Conservation (phyloP, 2,888 invertebrate genomes). For the Andrena flavipes region DNA sequence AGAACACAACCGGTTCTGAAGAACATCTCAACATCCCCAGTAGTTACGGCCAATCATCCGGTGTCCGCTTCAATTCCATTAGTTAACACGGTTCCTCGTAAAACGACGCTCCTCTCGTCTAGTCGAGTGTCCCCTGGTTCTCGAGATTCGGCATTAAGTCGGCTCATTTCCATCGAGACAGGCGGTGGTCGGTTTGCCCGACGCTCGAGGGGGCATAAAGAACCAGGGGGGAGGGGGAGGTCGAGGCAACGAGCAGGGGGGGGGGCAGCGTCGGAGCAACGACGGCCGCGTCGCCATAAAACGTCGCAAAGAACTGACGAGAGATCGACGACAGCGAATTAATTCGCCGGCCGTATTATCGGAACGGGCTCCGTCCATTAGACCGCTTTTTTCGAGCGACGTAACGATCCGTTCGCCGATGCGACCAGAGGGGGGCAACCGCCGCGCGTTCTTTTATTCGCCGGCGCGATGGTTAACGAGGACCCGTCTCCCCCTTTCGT, state of each 20-base stretch:
- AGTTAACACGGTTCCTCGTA: constrained; percentile 30
- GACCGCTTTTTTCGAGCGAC: constrained; percentile 67
- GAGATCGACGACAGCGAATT: constrained; percentile 61
- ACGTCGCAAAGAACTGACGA: constrained; percentile 36
- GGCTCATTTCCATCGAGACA: constrained; percentile 40
- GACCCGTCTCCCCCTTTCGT: constrained; percentile 55
- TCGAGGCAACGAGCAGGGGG: background rate
- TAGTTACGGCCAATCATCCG: constrained; percentile 31
- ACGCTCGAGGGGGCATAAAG: background rate
- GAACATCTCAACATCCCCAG: constrained; percentile 31
- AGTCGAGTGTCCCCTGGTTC: background rate
- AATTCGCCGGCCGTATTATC: constrained; percentile 67
- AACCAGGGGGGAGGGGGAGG: background rate
- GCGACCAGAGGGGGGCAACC: constrained; percentile 20
- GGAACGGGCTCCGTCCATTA: constrained; percentile 70
- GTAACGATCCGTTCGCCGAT: constrained; percentile 59
- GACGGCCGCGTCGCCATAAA: constrained; percentile 36
- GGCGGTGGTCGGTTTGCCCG: background rate
- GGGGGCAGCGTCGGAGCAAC: background rate
- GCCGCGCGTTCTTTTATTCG: constrained; percentile 55
- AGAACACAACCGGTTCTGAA: constrained; percentile 4
- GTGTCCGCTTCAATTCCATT: constrained; percentile 41
- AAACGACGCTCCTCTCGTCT: constrained; percentile 32
- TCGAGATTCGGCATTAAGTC: constrained; percentile 43
- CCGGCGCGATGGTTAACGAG: constrained; percentile 65